Percentiles rank a stretch among this genome's conserved stretches.
These are phyloP conservation scores for Strigops habroptila DNA, from an alignment of 2,113 vertebrate species.

Conservation along the genomic window DNA sequence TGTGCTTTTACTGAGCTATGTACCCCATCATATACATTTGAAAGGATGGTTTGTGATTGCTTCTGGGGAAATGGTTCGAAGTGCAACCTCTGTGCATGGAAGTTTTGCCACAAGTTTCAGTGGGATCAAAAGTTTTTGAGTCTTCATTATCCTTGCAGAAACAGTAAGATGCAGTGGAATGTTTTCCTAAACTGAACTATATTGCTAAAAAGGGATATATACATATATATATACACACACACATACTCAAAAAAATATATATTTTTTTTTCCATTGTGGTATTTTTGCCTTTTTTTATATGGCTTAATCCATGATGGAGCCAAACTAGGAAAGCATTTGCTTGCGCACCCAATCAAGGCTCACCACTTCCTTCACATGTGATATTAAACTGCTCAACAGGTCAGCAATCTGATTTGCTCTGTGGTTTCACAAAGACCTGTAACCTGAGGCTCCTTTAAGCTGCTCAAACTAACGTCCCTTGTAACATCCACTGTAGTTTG, in stretches of 20 bases:
- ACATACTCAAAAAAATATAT: too few species aligned
- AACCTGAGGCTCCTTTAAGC: background rate
- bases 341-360: background rate
- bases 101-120: background rate
- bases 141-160: background rate
- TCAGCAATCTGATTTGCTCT: background rate
- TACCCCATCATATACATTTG: background rate
- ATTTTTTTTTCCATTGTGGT: background rate
- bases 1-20: background rate
- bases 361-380: background rate
- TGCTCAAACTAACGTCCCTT: background rate
- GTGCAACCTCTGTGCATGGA: background rate
- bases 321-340: background rate
- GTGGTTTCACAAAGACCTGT: background rate
- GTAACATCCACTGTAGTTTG: background rate
- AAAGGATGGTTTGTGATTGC: background rate
- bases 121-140: background rate
- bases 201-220: background rate
- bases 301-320: background rate
- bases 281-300: background rate
- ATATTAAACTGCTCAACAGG: background rate
- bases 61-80: background rate
- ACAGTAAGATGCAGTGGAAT: background rate
- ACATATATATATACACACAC: too few species aligned
- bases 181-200: background rate